These are phyloP conservation scores for Mustela nigripes DNA, from an alignment of 2,113 vertebrate genomes.

Conservation along the genomic window DNA sequence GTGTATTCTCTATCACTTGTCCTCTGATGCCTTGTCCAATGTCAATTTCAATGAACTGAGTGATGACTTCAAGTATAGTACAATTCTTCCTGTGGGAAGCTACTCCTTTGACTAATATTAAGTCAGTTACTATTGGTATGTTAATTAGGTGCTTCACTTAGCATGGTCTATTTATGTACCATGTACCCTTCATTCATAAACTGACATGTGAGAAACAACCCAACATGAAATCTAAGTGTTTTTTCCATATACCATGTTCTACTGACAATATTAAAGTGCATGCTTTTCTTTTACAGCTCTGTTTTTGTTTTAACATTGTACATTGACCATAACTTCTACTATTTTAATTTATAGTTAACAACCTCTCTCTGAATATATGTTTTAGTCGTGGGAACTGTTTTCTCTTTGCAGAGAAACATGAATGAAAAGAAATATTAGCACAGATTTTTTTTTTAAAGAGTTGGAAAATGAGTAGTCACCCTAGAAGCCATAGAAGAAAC, in stretches of 20 bases:
- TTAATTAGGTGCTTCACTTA: constrained; percentile 52
- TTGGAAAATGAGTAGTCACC: background rate
- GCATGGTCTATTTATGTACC: constrained; percentile 19
- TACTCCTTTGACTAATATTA: constrained; percentile 42
- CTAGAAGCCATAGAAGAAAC: background rate
- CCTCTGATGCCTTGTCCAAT: constrained; percentile 34
- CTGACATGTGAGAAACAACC: constrained; percentile 5
- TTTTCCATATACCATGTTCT: background rate
- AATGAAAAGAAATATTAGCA: background rate
- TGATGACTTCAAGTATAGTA: constrained; percentile 35
- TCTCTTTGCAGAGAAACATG: background rate
- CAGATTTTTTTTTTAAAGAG: background rate
- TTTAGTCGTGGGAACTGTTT: background rate
- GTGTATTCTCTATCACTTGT: background rate
- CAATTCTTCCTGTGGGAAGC: constrained; percentile 68
- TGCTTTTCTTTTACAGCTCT: background rate
- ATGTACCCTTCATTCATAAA: constrained; percentile 14
- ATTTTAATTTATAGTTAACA: background rate
- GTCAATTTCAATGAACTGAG: constrained; percentile 58
- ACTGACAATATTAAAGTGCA: background rate
- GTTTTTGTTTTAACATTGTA: background rate
- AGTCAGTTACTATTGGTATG: constrained; percentile 25
- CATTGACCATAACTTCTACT: background rate
- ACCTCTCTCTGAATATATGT: background rate
- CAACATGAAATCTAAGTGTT: constrained; percentile 21